Base-by-base conservation (phyloP, 2,888 invertebrate species). In the Tipula lateralis region DNA sequence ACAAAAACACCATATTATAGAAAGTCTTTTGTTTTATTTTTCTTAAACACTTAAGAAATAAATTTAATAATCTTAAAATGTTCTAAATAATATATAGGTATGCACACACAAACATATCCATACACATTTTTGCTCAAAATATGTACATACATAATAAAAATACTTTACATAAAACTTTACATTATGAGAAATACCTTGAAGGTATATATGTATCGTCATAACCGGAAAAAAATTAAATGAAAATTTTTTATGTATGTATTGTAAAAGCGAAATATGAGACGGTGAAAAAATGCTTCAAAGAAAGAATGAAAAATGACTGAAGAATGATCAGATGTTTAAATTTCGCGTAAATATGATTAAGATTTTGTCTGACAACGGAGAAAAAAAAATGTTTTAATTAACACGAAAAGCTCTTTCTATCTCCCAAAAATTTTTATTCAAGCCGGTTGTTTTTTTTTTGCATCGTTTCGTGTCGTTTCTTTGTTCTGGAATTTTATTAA, bases 301-400 rank as follows among this genome's bases (percentile, higher is more conserved):
- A 66, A 7, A 24, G 66, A 12, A 66, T 66, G 66, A 7, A 66
- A 66, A 24, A 66, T 66, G 24, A 9, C 9, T 66, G 66, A 66
- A 24, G 66, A 66, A 66, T 66, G 66, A 44, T 44, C 44, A 16
- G 44, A 44, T 66, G 66, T 66, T 66, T 3, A 66, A 66, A 24
- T 66, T 66, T 66, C 24, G 66, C 24, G 66, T 66, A 66, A 66
- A 66, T 66, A 66, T 66, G 66, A 66, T 66, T 66, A 66, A 66
- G 66, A 66, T 66, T 66, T 66, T 66, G 66, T 66, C 24, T 66
- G 66, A 24, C 66, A 66, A 66, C 66, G 66, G 9, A 44, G 1
- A 39, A 44, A 16, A 44, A 24, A 66, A 66, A 66, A 19, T 19
- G 24, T 66, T 66, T 66, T 66, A 66, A 66, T 66, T 66, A 66